These are phyloP conservation scores for Tridacna gigas DNA, from an alignment of 2,888 invertebrate species.

Conservation along the genomic window DNA sequence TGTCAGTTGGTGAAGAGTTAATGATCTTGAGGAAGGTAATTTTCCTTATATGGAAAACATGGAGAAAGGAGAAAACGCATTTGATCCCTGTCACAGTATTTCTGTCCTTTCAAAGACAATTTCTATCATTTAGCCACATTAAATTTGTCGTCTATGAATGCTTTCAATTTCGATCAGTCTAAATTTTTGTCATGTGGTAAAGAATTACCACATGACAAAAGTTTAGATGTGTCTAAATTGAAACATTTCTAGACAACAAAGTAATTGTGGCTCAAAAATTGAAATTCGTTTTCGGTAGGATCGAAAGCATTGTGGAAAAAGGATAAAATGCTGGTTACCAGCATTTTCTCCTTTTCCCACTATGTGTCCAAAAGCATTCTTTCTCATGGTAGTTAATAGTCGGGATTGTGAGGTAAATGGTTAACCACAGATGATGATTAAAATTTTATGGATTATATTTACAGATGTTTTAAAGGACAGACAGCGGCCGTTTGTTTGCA, in stretches of 20 bases:
- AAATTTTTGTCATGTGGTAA: too few relatives aligned
- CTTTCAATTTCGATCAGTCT: too few relatives aligned
- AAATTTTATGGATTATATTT: constrained; percentile 22
- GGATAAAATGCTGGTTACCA: neutral
- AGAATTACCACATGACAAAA: too few relatives aligned
- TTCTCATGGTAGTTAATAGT: neutral
- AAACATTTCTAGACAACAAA: too few relatives aligned
- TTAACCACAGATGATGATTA: neutral
- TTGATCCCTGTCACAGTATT: too few relatives aligned
- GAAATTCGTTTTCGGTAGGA: too few relatives aligned
- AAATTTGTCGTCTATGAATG: neutral
- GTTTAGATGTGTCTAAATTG: too few relatives aligned
- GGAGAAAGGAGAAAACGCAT: too few relatives aligned
- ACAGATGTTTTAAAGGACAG: constrained; percentile 94
- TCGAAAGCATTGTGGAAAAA: neutral
- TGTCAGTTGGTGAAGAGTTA: neutral
- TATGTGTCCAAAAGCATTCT: neutral
- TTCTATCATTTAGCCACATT: too few relatives aligned
- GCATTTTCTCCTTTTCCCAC: neutral
- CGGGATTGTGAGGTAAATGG: neutral
- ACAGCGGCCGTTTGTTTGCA: constrained; percentile 94
- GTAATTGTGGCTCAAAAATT: too few relatives aligned
- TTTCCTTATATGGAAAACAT: too few relatives aligned
- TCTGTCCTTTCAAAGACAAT: neutral
- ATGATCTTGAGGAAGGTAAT: neutral